Evolutionary conservation across 2,113 vertebrate genomes (phyloP), one percentile per base, ranked within the genome.

Genomic region (Lagopus leucura): DNA sequence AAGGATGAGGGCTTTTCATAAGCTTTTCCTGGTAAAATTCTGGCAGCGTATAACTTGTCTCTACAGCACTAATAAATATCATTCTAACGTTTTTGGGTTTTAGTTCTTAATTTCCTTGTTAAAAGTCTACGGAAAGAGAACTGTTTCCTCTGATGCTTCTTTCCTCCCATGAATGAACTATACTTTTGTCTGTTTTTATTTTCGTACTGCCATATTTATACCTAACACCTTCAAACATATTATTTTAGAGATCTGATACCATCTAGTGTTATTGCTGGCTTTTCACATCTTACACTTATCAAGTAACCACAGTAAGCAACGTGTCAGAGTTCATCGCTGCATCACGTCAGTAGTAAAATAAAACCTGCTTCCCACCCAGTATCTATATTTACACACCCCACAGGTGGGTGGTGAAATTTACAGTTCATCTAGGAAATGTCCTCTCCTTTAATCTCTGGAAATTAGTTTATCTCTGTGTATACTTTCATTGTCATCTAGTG

Each of bases 211-310:
- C 54, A 32, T 73, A 86, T 90, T 87, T 80, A 82, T 87, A 89
- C 54, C 84, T 82, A 83, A 65, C 93, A 96, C 80, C 50, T 94
- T 92, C 93, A 82, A 93, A 92, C 72, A 47, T 90, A 94, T 89
- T 93, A 80, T 95, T 95, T 96, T 76, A 80, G 86, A 96, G 52
- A 93, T 88, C 83, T 94, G 93, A 95, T 86, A 86, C 64, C 95
- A 81, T 87, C 77, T 94, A 88, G 74, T 96, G 89, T 95, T 94
- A 70, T 93, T 96, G 84, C 93, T 92, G 11, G 94, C 85, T 94
- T 90, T 95, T 96, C 89, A 91, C 79, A 93, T 92, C 79, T 97
- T 94, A 90, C 58, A 91, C 94, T 96, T 97, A 97, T 97, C 96
- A 96, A 96, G 92, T 82, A 94, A 97, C 94, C 71, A 93, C 95